Percentiles rank a stretch among this genome's conserved stretches.
phyloP scores from a whole-genome alignment of 2,797 vertebrate species.

The Australoheros facetus region DNA sequence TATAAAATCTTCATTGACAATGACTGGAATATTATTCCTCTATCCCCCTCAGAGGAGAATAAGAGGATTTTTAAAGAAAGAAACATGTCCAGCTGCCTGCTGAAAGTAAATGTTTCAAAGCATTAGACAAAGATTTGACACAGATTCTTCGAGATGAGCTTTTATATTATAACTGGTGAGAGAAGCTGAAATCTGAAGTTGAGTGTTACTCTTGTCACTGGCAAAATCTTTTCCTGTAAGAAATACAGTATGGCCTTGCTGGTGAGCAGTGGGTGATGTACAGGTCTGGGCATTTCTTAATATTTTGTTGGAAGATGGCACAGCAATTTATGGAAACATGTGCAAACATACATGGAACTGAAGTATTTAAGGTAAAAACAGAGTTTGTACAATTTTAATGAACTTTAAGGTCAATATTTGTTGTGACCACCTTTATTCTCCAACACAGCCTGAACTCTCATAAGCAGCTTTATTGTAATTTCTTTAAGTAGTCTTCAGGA shows the following conservation, averaged over 20 bases:
- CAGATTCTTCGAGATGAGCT: not conserved
- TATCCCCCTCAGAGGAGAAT: constrained; percentile 31
- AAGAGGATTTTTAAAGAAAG: constrained; percentile 50
- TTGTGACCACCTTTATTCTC: not conserved
- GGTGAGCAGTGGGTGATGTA: not conserved
- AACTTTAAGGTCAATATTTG: not conserved
- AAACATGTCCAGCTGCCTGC: constrained; percentile 28
- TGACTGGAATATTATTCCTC: constrained; percentile 19
- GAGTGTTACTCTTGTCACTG: not conserved
- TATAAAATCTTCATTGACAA: constrained; percentile 54
- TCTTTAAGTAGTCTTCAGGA: not conserved
- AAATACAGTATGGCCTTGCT: not conserved
- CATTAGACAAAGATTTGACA: not conserved
- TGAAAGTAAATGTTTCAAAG: not conserved
- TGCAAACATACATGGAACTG: too few species aligned
- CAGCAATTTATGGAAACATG: too few species aligned
- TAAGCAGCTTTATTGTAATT: not conserved
- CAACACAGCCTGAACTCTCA: not conserved
- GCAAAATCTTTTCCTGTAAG: not conserved
- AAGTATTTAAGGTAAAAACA: not conserved
- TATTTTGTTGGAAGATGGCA: not conserved
- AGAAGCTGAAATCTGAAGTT: not conserved
- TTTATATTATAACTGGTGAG: not conserved
- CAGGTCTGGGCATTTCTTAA: too few species aligned
- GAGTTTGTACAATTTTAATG: not conserved